Percentiles rank a stretch among this genome's conserved stretches.
phyloP scores from a whole-genome alignment of 1,140 invertebrate species.

The Diorhabda sublineata region DNA sequence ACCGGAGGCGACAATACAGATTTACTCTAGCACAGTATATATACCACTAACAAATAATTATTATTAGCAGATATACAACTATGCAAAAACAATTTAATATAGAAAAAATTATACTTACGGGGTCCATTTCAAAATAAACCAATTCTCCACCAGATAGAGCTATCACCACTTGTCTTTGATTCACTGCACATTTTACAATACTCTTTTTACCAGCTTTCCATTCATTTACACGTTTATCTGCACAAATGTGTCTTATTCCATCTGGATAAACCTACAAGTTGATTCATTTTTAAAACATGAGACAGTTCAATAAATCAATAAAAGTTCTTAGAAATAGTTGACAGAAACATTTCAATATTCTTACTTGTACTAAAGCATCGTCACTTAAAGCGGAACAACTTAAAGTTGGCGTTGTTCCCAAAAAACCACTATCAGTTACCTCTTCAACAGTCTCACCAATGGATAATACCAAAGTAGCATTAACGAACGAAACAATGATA shows the following conservation, averaged over 20 bases:
- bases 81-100: constrained; percentile 8
- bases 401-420: constrained; percentile 96
- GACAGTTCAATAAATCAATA: not conserved
- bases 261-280: constrained; percentile 84
- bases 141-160: constrained; percentile 95
- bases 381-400: constrained; percentile 96
- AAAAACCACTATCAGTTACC: constrained; percentile 98
- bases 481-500: constrained; percentile 99
- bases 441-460: constrained; percentile 99
- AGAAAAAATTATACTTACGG: constrained; percentile 60
- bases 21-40: constrained; percentile 32
- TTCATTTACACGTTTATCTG: constrained; percentile 97
- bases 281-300: not conserved
- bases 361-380: constrained; percentile 93
- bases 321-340: not conserved
- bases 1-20: constrained; percentile 40
- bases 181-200: constrained; percentile 97
- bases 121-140: constrained; percentile 99
- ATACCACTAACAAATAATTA: constrained; percentile 11
- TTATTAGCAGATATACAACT: constrained; percentile 9
- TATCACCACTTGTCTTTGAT: constrained; percentile 97
- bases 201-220: constrained; percentile 98
- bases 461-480: constrained; percentile 97
- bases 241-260: constrained; percentile 96
- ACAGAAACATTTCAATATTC: constrained; percentile 20